phyloP scores from a whole-genome alignment of 1,140 invertebrate genomes.

The Lepidurus couesii region DNA sequence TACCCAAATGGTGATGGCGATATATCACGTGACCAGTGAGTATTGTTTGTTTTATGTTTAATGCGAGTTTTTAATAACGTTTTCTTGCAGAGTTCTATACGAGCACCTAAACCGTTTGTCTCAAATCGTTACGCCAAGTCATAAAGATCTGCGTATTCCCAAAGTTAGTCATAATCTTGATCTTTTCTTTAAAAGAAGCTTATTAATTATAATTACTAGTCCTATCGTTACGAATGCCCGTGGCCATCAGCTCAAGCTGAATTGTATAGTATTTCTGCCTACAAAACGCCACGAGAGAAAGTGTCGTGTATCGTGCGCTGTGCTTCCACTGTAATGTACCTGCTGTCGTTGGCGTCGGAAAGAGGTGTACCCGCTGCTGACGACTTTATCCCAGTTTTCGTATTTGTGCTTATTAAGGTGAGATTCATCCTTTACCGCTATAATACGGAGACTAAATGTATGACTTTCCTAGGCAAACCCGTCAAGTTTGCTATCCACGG shows the following conservation, averaged over 20 bases:
- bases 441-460: constrained; percentile 9
- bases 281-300: constrained; percentile 91
- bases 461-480: constrained; percentile 74
- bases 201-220: constrained; percentile 41
- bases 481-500: constrained; percentile 85
- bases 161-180: constrained; percentile 49
- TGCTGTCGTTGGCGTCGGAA: constrained; percentile 70
- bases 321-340: constrained; percentile 80
- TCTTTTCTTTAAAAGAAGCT: constrained; percentile 37
- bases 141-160: constrained; percentile 75
- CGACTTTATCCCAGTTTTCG: constrained; percentile 92
- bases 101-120: constrained; percentile 83
- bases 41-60: constrained; percentile 35
- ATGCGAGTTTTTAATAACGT: constrained; percentile 30
- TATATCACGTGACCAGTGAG: constrained; percentile 79
- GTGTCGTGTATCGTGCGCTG: constrained; percentile 80
- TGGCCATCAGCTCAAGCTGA: constrained; percentile 96
- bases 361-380: constrained; percentile 87
- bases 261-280: constrained; percentile 84
- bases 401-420: constrained; percentile 93
- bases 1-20: constrained; percentile 97
- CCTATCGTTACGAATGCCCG: constrained; percentile 83
- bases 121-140: constrained; percentile 69
- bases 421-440: constrained; percentile 37
- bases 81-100: constrained; percentile 62